Percentiles rank a stretch among this genome's conserved stretches.
These are phyloP conservation scores for Ecdyonurus torrentis DNA, from an alignment of 2,888 invertebrate genomes.

Conservation along the genomic window DNA sequence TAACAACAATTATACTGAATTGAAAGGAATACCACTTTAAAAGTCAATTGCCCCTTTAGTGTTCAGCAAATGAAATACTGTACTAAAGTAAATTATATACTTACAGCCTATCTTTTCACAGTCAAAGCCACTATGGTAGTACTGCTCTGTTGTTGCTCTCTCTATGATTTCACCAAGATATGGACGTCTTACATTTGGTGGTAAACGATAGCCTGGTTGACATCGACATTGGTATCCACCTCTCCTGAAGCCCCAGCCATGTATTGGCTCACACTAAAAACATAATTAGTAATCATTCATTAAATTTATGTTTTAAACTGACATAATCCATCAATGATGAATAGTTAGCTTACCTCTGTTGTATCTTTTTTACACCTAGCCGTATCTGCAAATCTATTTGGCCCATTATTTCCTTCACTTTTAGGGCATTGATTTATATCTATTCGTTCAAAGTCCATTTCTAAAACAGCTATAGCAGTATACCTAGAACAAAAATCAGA, in stretches of 20 bases:
- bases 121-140: constrained; percentile 74
- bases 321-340: not conserved
- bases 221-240: constrained; percentile 94
- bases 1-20: not conserved
- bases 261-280: constrained; percentile 76
- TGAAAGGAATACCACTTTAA: not conserved
- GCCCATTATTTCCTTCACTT: constrained; percentile 72
- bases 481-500: constrained; percentile 38
- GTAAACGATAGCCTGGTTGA: constrained; percentile 72
- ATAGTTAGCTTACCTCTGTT: constrained; percentile 56
- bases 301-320: not conserved
- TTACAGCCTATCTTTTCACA: constrained; percentile 84
- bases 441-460: constrained; percentile 91
- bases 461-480: constrained; percentile 80
- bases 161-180: constrained; percentile 89
- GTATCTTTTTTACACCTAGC: constrained; percentile 81
- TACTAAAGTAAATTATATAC: constrained; percentile 23
- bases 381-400: constrained; percentile 78
- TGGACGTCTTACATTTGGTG: constrained; percentile 71
- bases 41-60: not conserved
- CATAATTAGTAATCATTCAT: not conserved
- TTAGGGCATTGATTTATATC: constrained; percentile 95
- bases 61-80: not conserved
- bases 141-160: constrained; percentile 80
- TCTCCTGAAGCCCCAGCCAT: constrained; percentile 90